These are phyloP conservation scores for Gortyna flavago DNA, from an alignment of 2,888 invertebrate genomes.

Conservation along the genomic window DNA sequence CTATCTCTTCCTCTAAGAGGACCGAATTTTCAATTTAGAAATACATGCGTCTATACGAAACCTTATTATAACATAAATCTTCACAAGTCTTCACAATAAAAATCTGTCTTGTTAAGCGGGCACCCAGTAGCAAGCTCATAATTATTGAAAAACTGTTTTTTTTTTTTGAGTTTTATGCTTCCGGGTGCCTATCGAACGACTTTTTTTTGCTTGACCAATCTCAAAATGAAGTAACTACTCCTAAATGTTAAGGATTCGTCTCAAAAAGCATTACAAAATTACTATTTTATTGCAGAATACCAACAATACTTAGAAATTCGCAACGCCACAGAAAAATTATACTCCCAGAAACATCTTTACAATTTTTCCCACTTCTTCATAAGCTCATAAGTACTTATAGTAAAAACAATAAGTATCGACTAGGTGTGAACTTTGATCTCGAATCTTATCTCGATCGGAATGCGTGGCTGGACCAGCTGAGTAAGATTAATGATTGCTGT, in stretches of 20 bases:
- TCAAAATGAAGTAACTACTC: not conserved
- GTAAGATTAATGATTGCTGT: constrained; percentile 63
- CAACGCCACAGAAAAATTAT: not conserved
- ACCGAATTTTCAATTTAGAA: not conserved
- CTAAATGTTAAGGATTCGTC: not conserved
- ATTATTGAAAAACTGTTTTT: not conserved
- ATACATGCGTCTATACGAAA: not conserved
- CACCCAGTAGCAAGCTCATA: not conserved
- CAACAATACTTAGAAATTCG: not conserved
- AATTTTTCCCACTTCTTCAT: constrained; percentile 22
- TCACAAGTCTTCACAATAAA: not conserved
- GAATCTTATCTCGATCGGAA: constrained; percentile 68
- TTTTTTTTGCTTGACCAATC: not conserved
- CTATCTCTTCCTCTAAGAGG: not conserved
- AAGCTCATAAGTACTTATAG: constrained; percentile 21
- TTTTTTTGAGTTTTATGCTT: no score
- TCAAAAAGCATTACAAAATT: not conserved
- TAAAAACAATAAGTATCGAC: constrained; percentile 69
- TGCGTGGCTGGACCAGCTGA: constrained; percentile 42
- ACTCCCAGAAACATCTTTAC: not conserved
- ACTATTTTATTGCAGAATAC: not conserved
- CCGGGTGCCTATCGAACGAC: not conserved
- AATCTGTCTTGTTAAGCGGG: not conserved
- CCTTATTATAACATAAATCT: not conserved
- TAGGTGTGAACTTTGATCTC: constrained; percentile 69